Evolutionary conservation across 2,797 vertebrate genomes (phyloP).

Genomic region (Onychomys torridus): DNA sequence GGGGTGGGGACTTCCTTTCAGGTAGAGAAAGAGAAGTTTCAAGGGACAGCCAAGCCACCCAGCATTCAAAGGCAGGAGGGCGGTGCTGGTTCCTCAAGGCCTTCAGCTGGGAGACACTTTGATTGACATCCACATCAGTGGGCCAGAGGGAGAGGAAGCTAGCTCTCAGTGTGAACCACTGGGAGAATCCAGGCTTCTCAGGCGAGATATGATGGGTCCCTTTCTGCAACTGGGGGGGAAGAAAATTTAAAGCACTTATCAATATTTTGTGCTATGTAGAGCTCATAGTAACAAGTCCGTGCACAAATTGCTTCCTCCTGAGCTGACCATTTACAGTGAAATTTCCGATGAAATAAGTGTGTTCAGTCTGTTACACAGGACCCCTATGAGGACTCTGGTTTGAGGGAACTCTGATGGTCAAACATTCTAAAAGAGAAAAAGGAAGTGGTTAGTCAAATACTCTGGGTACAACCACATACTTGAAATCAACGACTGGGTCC

Average conservation of each 20-base stretch:
- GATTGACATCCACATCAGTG: background rate
- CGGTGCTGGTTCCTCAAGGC: background rate
- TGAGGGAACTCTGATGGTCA: background rate
- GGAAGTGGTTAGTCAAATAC: background rate
- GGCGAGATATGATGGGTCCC: background rate
- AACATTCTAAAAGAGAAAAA: background rate
- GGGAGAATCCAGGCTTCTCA: background rate
- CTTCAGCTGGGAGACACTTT: background rate
- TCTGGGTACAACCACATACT: background rate
- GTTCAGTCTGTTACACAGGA: background rate
- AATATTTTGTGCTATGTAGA: background rate
- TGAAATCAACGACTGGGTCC: background rate
- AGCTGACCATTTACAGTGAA: background rate
- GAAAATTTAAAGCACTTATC: background rate
- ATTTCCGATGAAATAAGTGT: background rate
- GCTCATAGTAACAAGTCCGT: background rate
- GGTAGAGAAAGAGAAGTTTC: background rate
- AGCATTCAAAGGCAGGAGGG: constrained; percentile 16
- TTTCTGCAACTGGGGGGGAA: background rate
- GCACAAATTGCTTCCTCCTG: background rate
- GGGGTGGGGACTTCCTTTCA: constrained; percentile 1
- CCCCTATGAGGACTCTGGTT: background rate
- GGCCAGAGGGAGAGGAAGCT: background rate
- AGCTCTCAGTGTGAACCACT: background rate
- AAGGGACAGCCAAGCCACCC: background rate